Evolutionary conservation across 2,888 invertebrate genomes (phyloP), one percentile per base, ranked within the genome.

Genomic region (Nomada flava): DNA sequence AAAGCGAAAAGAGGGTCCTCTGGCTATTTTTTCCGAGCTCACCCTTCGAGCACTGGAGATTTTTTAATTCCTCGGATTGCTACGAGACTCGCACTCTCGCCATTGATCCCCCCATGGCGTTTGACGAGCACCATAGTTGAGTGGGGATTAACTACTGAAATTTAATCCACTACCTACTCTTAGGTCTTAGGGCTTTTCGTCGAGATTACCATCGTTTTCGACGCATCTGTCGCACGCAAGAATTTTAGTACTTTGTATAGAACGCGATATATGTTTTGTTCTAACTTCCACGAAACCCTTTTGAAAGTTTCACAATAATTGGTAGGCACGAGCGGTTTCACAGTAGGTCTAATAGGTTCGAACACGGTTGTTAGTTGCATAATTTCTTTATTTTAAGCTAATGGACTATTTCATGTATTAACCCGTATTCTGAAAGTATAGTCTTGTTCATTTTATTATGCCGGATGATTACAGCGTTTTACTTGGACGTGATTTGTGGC

Each of bases 11-110:
- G 23, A 5, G 53, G 47, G 23, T 67, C 29, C 65, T 50, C 9
- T 23, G 36, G 13, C 47, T 18, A n/a, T n/a, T 79, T 57, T 74
- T 47, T 11, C 42, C 10, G 20, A 42, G 23, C 44, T 11, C 57
- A 15, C 44, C 63, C 71, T 15, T 72, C 29, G 71, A 57, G 26
- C 11, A 15, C 68, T 76, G 18, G 71, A 68, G 81, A 80, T 60
- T 82, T 76, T 80, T 81, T 74, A 80, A 82, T 82, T 82, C 81
- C 64, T 71, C 53, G 67, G 42, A 64, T 68, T 52, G 72, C 23
- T n/a, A 26, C 23, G 55, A 36, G 52, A 47, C 70, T 36, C 36
- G 59, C 47, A 52, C 26, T 50, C 15, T 52, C 20, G 5, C 52
- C 76, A 76, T 71, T 64, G 81, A 80, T 67, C 71, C 47, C 50